Conservation (phyloP, 2,797 vertebrate species). For the Chelon auratus region DNA sequence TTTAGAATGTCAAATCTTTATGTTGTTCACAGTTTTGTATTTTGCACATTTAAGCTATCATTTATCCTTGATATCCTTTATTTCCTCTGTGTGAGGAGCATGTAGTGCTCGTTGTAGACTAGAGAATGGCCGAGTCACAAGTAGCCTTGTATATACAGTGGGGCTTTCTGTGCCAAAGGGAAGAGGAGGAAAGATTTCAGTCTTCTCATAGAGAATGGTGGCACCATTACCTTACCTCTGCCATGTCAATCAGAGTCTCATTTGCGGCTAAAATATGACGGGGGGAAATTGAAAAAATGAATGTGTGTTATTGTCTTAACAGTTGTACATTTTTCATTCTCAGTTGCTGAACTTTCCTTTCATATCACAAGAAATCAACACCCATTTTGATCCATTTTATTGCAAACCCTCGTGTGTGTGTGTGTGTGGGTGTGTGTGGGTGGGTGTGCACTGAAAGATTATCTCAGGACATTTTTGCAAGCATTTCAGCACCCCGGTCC, state of each 20-base stretch:
- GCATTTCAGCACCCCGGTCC: slow-evolving; percentile 85
- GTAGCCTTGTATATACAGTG: slow-evolving; percentile 43
- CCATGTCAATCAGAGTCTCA: slow-evolving; percentile 9
- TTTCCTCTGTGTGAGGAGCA: slow-evolving; percentile 79
- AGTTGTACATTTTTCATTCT: slow-evolving; percentile 41
- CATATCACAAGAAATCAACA: slow-evolving; percentile 73
- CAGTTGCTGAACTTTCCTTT: slow-evolving; percentile 52
- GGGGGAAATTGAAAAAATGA: slow-evolving; percentile 25
- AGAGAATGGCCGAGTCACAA: slow-evolving; percentile 22
- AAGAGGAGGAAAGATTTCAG: slow-evolving; percentile 8
- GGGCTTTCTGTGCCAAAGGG: slow-evolving; percentile 30
- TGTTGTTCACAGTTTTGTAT: slow-evolving; percentile 95
- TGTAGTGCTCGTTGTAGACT: slow-evolving; percentile 84
- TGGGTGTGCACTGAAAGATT: slow-evolving; percentile 73
- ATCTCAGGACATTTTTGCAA: slow-evolving; percentile 84
- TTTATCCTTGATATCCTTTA: slow-evolving; percentile 82
- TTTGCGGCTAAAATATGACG: slow-evolving; percentile 22
- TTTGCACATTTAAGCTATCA: slow-evolving; percentile 94
- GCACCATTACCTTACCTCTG: slow-evolving; percentile 3
- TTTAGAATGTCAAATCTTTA: slow-evolving; percentile 89
- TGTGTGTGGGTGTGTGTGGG: slow-evolving; percentile 2
- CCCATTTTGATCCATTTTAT: slow-evolving; percentile 50
- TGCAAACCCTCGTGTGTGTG: slow-evolving; percentile 24
- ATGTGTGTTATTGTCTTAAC: slow-evolving; percentile 48
- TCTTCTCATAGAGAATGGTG: slow-evolving; percentile 17